Evolutionary conservation across 2,113 vertebrate genomes (phyloP).

Genomic region (Pithys albifrons): DNA sequence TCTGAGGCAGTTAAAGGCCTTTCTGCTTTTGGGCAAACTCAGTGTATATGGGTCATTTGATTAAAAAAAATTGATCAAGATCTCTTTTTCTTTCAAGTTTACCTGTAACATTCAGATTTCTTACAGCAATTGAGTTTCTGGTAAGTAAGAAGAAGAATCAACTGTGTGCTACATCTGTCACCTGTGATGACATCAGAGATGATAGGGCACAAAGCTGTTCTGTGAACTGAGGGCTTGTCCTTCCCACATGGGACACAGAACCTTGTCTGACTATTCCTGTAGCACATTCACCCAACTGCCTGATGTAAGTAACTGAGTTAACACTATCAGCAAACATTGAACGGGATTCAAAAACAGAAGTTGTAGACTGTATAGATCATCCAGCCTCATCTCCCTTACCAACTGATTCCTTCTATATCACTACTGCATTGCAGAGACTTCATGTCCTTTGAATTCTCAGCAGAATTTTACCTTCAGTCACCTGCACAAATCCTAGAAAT

Average conservation of each 20-base stretch:
- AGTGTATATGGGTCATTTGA: not conserved
- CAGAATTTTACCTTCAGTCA: conserved; percentile 1
- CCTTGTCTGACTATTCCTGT: not conserved
- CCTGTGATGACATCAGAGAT: not conserved
- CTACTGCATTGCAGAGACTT: conserved; percentile 46
- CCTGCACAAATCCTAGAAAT: not conserved
- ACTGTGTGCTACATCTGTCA: not conserved
- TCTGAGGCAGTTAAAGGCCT: not conserved
- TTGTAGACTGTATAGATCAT: not conserved
- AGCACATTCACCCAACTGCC: not conserved
- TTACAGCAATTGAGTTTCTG: not conserved
- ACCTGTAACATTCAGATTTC: not conserved
- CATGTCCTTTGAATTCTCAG: not conserved
- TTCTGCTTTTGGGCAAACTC: not conserved
- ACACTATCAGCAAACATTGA: not conserved
- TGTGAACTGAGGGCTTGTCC: not conserved
- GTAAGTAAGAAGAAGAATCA: not conserved
- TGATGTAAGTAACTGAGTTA: not conserved
- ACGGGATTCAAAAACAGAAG: not conserved
- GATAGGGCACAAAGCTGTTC: not conserved
- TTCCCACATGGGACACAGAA: conserved; percentile 15
- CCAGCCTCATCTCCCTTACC: not conserved
- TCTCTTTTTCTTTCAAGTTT: not conserved
- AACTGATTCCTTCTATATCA: not conserved
- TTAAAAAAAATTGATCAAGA: not conserved